Percentiles rank a stretch among this genome's conserved stretches.
These are phyloP conservation scores for Anodontia alba DNA, from an alignment of 2,888 invertebrate genomes.

Conservation along the genomic window DNA sequence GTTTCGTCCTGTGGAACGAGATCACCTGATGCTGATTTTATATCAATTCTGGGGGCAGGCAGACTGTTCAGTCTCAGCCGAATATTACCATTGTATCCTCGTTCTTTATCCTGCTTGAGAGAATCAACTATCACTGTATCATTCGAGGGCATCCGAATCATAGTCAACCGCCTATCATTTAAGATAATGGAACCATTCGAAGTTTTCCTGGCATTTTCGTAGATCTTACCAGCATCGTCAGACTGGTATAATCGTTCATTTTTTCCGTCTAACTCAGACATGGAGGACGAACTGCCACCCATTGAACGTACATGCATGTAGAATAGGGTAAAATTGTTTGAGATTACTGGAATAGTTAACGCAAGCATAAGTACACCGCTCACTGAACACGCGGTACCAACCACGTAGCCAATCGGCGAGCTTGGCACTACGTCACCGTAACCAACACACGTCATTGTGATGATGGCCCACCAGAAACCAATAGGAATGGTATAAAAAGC, in stretches of 20 bases:
- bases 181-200: slow-evolving; percentile 20
- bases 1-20: slow-evolving; percentile 53
- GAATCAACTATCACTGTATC: slow-evolving; percentile 17
- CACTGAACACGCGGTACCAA: slow-evolving; percentile 79
- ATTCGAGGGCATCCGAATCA: slow-evolving; percentile 37
- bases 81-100: slow-evolving; percentile 13
- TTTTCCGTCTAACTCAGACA: background rate
- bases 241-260: slow-evolving; percentile 5
- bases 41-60: slow-evolving; percentile 35
- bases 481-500: slow-evolving; percentile 82
- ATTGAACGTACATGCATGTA: slow-evolving; percentile 76
- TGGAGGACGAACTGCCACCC: slow-evolving; percentile 52
- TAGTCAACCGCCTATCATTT: slow-evolving; percentile 18
- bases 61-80: slow-evolving; percentile 7
- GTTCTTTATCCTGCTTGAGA: background rate
- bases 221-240: slow-evolving; percentile 26
- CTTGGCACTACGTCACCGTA: slow-evolving; percentile 81
- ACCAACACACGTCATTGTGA: slow-evolving; percentile 83
- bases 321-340: slow-evolving; percentile 83
- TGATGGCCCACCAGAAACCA: slow-evolving; percentile 85
- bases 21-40: slow-evolving; percentile 59
- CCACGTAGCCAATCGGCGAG: slow-evolving; percentile 76
- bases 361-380: slow-evolving; percentile 80
- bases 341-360: slow-evolving; percentile 82
- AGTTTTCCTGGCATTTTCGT: slow-evolving; percentile 18